phyloP scores from a whole-genome alignment of 1,140 invertebrate species.

The Aphaenogaster floridana region DNA sequence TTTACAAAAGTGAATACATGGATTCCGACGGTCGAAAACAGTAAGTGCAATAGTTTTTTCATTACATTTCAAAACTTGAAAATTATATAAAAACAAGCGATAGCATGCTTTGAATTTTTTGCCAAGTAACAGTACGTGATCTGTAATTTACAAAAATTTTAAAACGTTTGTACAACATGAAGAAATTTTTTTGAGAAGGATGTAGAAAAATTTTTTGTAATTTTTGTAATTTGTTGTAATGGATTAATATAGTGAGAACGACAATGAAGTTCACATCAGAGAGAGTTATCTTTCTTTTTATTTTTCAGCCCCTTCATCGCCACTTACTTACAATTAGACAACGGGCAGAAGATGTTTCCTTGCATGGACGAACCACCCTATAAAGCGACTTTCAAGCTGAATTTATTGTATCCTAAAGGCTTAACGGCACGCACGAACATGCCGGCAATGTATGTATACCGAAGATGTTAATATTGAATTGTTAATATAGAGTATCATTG shows the following conservation, averaged over 20 bases:
- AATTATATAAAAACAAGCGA: background rate
- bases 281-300: background rate
- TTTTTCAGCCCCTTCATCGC: conserved; percentile 88
- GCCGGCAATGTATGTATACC: conserved; percentile 88
- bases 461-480: background rate
- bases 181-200: background rate
- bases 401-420: conserved; percentile 88
- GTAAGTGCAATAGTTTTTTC: conserved; percentile 76
- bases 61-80: conserved; percentile 9
- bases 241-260: background rate
- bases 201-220: background rate
- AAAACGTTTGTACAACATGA: background rate
- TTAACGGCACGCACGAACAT: conserved; percentile 90
- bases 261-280: background rate
- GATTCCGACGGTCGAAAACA: conserved; percentile 86
- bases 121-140: background rate
- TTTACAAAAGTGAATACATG: conserved; percentile 89
- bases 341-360: conserved; percentile 95
- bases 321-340: conserved; percentile 93
- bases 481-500: background rate
- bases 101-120: background rate
- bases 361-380: conserved; percentile 96
- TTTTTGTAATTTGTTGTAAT: too few species aligned
- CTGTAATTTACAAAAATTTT: background rate
- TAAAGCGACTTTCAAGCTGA: conserved; percentile 91